These are phyloP conservation scores for Corbicula japonica DNA, from an alignment of 2,888 invertebrate species.

Conservation along the genomic window DNA sequence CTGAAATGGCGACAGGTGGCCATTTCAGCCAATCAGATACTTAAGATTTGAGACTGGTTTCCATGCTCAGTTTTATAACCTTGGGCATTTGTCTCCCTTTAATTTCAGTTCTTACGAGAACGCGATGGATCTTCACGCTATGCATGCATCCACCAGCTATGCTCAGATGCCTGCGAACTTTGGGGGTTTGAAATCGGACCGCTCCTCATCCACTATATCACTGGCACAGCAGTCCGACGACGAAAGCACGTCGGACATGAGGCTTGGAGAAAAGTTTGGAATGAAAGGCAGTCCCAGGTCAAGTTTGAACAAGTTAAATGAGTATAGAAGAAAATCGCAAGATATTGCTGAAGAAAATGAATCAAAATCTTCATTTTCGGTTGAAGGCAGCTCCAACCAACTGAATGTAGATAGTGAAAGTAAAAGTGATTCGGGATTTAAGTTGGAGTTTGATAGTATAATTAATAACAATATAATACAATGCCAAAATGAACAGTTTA, in stretches of 20 bases:
- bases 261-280: neutral
- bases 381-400: neutral
- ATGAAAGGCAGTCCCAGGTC: conserved; percentile 1
- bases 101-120: conserved; percentile 63
- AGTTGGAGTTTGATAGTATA: neutral
- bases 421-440: neutral
- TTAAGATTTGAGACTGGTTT: too few relatives aligned
- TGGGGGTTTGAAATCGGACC: conserved; percentile 9
- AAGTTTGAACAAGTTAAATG: neutral
- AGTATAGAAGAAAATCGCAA: neutral
- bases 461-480: too few relatives aligned
- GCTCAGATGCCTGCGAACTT: conserved; percentile 49
- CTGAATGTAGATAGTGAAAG: neutral
- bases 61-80: too few relatives aligned
- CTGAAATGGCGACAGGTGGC: too few relatives aligned
- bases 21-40: too few relatives aligned
- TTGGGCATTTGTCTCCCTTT: too few relatives aligned
- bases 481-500: neutral
- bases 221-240: conserved; percentile 16
- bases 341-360: neutral
- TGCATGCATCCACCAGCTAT: conserved; percentile 63
- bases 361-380: neutral
- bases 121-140: conserved; percentile 60
- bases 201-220: conserved; percentile 22
- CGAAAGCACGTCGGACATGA: neutral